phyloP scores from a whole-genome alignment of 2,797 vertebrate species.

The Alca torda region DNA sequence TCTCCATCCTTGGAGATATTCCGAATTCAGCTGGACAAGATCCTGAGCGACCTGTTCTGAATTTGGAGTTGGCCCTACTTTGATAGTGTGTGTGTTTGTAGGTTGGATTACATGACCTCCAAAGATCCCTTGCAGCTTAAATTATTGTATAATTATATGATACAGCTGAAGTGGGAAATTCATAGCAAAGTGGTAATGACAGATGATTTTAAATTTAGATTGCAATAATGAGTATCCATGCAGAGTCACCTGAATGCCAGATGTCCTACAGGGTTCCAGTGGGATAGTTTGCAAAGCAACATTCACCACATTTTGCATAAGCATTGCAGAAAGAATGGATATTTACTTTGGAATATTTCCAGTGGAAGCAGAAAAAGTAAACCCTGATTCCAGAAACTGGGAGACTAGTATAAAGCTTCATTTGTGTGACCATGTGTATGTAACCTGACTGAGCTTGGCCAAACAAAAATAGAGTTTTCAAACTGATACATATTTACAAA shows the following conservation, averaged over 20 bases:
- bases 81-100: neutral
- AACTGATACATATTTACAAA: neutral
- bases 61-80: neutral
- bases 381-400: neutral
- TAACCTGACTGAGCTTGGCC: neutral
- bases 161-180: constrained; percentile 23
- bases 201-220: neutral
- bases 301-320: neutral
- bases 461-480: neutral
- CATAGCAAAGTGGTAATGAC: neutral
- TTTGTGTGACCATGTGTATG: neutral
- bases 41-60: neutral
- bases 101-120: neutral
- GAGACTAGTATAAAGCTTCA: neutral
- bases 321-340: neutral
- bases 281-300: constrained; percentile 7
- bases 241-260: constrained; percentile 18
- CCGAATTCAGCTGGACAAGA: neutral
- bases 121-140: neutral
- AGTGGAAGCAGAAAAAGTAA: neutral
- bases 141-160: neutral
- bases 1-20: neutral
- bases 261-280: neutral
- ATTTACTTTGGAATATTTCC: constrained; percentile 30
- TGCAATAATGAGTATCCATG: neutral